These are phyloP conservation scores for Ibidorhyncha struthersii DNA, from an alignment of 2,113 vertebrate species.

Conservation along the genomic window DNA sequence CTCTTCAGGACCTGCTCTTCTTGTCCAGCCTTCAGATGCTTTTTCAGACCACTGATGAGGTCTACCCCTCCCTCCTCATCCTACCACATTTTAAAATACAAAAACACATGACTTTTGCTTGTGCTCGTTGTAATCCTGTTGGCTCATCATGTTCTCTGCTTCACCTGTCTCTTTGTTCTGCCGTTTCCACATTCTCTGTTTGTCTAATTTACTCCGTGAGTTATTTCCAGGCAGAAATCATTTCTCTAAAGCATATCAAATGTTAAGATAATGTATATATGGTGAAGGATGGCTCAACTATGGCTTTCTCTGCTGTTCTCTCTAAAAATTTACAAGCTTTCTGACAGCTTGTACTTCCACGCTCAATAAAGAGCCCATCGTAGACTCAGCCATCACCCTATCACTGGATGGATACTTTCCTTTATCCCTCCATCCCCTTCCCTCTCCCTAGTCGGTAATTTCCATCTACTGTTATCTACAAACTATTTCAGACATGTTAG, in stretches of 20 bases:
- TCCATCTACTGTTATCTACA: not conserved
- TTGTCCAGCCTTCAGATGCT: not conserved
- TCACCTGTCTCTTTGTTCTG: not conserved
- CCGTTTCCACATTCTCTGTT: not conserved
- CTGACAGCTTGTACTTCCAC: not conserved
- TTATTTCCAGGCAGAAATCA: not conserved
- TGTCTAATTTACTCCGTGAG: not conserved
- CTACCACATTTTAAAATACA: not conserved
- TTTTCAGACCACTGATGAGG: not conserved
- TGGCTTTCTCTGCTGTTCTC: not conserved
- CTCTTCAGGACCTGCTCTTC: not conserved
- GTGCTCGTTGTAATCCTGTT: not conserved
- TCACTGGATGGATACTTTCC: not conserved
- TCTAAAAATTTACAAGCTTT: not conserved
- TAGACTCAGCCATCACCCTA: not conserved
- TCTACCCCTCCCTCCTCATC: not conserved
- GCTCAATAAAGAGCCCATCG: not conserved
- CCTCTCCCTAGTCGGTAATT: not conserved
- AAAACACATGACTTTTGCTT: not conserved
- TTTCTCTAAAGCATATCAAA: not conserved
- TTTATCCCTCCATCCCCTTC: not conserved
- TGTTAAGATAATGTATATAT: not conserved
- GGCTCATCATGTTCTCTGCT: not conserved
- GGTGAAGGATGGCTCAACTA: not conserved
- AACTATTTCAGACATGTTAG: not conserved